Percentiles rank a stretch among this genome's conserved stretches.
Conservation (phyloP, 1,140 invertebrate species). For the Phenacoccus solenopsis region DNA sequence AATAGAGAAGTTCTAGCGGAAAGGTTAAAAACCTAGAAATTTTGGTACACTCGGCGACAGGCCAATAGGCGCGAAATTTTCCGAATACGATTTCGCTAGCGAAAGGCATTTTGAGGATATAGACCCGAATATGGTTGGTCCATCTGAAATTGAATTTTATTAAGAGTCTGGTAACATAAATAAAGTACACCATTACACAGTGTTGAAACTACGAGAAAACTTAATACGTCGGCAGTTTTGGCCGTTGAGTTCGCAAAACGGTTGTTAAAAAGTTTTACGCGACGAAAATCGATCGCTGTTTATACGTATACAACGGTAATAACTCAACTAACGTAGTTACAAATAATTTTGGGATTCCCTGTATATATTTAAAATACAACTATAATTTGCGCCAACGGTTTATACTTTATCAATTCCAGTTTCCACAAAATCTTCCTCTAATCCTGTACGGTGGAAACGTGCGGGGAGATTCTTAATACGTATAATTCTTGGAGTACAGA, state of each 20-base stretch:
- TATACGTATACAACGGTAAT: background rate
- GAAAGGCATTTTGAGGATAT: too few relatives aligned
- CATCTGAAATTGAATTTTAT: too few relatives aligned
- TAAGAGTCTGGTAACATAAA: too few relatives aligned
- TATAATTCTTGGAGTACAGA: background rate
- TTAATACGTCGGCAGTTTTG: background rate
- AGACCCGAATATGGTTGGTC: too few relatives aligned
- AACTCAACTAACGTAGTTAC: background rate
- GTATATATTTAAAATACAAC: conserved; percentile 1
- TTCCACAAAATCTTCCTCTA: background rate
- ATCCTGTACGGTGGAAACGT: background rate
- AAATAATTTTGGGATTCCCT: background rate
- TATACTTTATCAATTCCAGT: background rate
- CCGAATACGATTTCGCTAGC: too few relatives aligned
- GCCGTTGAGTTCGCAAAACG: background rate
- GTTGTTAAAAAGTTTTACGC: background rate
- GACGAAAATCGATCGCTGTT: background rate
- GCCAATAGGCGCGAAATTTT: too few relatives aligned
- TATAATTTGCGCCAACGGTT: background rate
- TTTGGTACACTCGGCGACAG: too few relatives aligned
- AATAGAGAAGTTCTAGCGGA: too few relatives aligned
- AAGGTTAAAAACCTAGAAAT: too few relatives aligned
- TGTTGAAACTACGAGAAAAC: background rate
- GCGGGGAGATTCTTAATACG: background rate
- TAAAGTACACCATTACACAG: background rate